Conservation (phyloP, 2,888 invertebrate genomes). For the Drosophila vallismaia region DNA sequence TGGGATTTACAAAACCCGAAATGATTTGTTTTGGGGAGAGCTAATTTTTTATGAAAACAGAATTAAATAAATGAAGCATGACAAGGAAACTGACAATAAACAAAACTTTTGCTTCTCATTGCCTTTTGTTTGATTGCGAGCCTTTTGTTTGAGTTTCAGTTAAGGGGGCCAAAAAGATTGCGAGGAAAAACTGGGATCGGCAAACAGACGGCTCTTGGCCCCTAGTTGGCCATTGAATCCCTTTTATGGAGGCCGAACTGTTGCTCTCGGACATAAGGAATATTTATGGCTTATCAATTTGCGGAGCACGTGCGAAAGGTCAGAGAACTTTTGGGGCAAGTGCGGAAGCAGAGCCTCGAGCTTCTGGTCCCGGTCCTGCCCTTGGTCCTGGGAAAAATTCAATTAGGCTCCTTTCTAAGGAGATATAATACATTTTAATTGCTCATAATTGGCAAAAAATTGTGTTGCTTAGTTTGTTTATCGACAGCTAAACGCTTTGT, state of each 20-base stretch:
- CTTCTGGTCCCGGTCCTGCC: not conserved
- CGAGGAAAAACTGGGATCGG: constrained; percentile 16
- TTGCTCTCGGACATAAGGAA: constrained; percentile 57
- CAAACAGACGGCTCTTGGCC: constrained; percentile 2
- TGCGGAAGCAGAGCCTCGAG: constrained; percentile 18
- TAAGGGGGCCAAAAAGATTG: not conserved
- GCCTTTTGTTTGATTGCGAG: constrained; percentile 45
- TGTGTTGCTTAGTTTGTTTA: constrained; percentile 37
- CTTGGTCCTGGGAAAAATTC: constrained; percentile 41
- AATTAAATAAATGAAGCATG: constrained; percentile 73
- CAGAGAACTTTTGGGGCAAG: constrained; percentile 15
- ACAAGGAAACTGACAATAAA: constrained; percentile 51
- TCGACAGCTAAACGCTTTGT: constrained; percentile 42
- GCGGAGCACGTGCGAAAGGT: constrained; percentile 50
- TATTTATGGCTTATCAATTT: constrained; percentile 73
- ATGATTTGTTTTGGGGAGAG: constrained; percentile 13
- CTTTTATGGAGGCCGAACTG: constrained; percentile 65
- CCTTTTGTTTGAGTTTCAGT: constrained; percentile 55
- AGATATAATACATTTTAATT: constrained; percentile 22
- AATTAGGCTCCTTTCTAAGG: constrained; percentile 60
- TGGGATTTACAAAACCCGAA: constrained; percentile 67
- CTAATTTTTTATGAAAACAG: constrained; percentile 49
- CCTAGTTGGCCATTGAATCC: constrained; percentile 24
- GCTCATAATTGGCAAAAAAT: constrained; percentile 41
- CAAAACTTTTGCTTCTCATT: constrained; percentile 56